Base-by-base conservation (phyloP, 2,797 vertebrate genomes). In the Myiothlypis coronata region DNA sequence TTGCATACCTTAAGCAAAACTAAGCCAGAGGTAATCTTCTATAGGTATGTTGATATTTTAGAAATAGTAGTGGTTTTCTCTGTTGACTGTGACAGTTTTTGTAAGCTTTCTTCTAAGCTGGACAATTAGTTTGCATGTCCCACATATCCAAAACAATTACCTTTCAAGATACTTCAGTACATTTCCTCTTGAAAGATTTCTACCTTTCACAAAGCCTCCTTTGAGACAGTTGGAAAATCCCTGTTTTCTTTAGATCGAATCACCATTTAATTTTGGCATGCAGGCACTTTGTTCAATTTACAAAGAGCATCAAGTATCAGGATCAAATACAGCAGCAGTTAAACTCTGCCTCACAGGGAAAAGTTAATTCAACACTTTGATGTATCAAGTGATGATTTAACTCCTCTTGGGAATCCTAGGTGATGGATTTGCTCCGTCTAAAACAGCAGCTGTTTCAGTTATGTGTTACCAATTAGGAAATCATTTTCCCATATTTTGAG, bases 401-500 rank as follows among this genome's bases (percentile, higher is more conserved):
- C 83, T 95, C 55, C 91, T 90, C 85, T 84, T 88, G 90, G 77
- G 93, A 93, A 50, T 90, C 80, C 60, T 76, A 67, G 55, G 80
- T 95, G 88, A 95, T 84, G 70, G 90, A 93, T 94, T 87, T 87
- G 32, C 83, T 91, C 39, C 82, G 86, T 95, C 77, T 91, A 67
- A 94, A 90, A 56, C 86, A 95, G 80, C 91, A 96, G 83, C 74
- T 96, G 91, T 82, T 93, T 76, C 90, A 87, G 77, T 87, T 93
- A 76, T 63, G 52, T 92, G 69, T 67, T 94, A 84, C 80, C 80
- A 82, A 67, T 94, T 92, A 95, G 76, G 63, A 93, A 96, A 90
- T 88, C 0, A 41, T 90, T 90, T 93, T 78, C 76, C 79, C 5
- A 20, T 94, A 89, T 72, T 69, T 47, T 76, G 47, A 90, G 83